These are phyloP conservation scores for Chiloscyllium punctatum DNA, from an alignment of 2,797 vertebrate genomes.

Conservation along the genomic window DNA sequence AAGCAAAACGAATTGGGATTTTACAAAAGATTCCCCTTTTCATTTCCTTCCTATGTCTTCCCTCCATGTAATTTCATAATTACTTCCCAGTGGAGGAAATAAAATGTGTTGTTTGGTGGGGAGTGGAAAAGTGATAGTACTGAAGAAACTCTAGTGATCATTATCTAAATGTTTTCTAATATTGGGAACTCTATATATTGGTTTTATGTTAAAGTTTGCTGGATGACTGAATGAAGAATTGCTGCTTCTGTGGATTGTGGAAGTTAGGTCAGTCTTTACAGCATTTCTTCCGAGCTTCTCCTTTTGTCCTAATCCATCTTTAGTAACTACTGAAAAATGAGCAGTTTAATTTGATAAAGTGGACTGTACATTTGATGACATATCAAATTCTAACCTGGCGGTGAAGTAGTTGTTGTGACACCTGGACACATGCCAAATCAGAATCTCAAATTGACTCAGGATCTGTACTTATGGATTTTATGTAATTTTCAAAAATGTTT, in stretches of 20 bases:
- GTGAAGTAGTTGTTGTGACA: background rate
- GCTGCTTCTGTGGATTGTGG: background rate
- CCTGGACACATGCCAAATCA: background rate
- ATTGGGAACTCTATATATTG: background rate
- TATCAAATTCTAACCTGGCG: background rate
- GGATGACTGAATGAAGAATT: background rate
- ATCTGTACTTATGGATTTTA: background rate
- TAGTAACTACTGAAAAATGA: background rate
- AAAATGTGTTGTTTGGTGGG: background rate
- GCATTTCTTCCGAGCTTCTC: background rate
- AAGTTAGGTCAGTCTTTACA: background rate
- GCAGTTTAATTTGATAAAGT: background rate
- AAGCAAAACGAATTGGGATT: background rate
- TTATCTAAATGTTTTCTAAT: background rate
- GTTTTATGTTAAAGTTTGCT: background rate
- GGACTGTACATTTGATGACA: background rate
- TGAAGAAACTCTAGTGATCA: background rate
- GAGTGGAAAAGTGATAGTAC: background rate
- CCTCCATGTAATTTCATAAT: background rate
- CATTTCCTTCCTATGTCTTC: background rate
- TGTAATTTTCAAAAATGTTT: background rate
- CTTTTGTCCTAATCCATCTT: background rate
- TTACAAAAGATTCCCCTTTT: too few relatives aligned
- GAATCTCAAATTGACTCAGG: background rate
- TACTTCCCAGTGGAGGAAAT: too few relatives aligned